Percentiles rank a stretch among this genome's conserved stretches.
Conservation (phyloP, 2,888 invertebrate genomes). For the Drosophila antonietae region DNA sequence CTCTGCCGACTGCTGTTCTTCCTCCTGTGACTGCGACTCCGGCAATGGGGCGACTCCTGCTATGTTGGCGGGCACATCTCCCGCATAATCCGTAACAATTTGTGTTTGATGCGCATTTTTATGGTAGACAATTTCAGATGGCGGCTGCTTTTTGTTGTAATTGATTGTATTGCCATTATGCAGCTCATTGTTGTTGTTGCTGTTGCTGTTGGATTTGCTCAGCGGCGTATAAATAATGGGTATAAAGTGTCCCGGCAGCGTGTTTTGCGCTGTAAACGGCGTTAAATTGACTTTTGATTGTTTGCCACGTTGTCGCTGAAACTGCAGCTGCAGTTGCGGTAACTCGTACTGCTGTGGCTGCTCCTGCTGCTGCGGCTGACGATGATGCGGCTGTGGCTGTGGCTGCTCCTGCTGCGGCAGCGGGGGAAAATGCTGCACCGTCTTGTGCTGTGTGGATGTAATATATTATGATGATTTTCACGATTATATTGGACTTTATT, state of each 20-base stretch:
- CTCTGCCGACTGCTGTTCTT: conserved; percentile 17
- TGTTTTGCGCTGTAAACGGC: conserved; percentile 86
- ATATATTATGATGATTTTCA: conserved; percentile 46
- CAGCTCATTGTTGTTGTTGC: conserved; percentile 49
- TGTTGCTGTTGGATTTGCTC: conserved; percentile 63
- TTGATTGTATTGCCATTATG: conserved; percentile 68
- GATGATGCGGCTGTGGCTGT: conserved; percentile 24
- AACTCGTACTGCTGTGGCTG: conserved; percentile 62
- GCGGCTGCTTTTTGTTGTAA: conserved; percentile 61
- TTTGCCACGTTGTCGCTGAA: conserved; percentile 75
- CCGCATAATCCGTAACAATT: conserved; percentile 72
- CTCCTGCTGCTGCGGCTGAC: conserved; percentile 52
- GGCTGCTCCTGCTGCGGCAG: conserved; percentile 52
- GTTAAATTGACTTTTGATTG: conserved; percentile 85
- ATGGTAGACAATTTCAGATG: conserved; percentile 67
- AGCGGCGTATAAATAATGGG: conserved; percentile 85
- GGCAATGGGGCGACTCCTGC: conserved; percentile 43
- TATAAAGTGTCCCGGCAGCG: conserved; percentile 86
- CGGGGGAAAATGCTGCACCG: conserved; percentile 82
- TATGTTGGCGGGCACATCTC: conserved; percentile 26
- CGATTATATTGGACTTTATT: conserved; percentile 69
- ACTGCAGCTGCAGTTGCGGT: conserved; percentile 42
- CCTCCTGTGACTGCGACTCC: conserved; percentile 29
- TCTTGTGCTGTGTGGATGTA: conserved; percentile 75
- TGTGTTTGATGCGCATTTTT: conserved; percentile 74